phyloP scores from a whole-genome alignment of 2,113 vertebrate genomes.

The Myxocyprinus asiaticus region DNA sequence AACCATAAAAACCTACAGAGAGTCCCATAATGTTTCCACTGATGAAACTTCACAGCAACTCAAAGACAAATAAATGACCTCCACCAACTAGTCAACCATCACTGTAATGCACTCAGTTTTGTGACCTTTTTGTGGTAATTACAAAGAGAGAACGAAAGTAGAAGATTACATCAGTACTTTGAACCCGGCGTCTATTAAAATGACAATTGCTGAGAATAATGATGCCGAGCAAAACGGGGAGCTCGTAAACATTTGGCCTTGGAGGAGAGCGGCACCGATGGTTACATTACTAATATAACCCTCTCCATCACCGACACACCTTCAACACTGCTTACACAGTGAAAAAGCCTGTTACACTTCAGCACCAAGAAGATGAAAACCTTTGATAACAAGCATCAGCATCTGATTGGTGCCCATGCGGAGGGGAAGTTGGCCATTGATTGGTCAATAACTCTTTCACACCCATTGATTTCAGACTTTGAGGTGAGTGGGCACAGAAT shows the following conservation, averaged over 20 bases:
- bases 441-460: slow-evolving; percentile 27
- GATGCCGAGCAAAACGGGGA: slow-evolving; percentile 20
- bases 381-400: background rate
- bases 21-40: no score
- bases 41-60: background rate
- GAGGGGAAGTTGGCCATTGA: background rate
- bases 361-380: slow-evolving; percentile 1
- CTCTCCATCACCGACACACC: slow-evolving; percentile 7
- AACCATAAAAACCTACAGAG: no score
- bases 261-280: slow-evolving; percentile 31
- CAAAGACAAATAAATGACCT: slow-evolving; percentile 2
- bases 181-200: slow-evolving; percentile 35
- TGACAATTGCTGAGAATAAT: slow-evolving; percentile 37
- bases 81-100: background rate
- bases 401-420: background rate
- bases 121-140: slow-evolving; percentile 30
- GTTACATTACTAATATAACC: slow-evolving; percentile 33
- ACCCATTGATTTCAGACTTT: slow-evolving; percentile 8
- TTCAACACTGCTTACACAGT: slow-evolving; percentile 16
- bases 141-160: slow-evolving; percentile 6
- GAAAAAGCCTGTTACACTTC: slow-evolving; percentile 30
- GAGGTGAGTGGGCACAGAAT: slow-evolving; percentile 11
- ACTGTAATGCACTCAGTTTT: background rate
- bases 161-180: slow-evolving; percentile 31
- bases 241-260: slow-evolving; percentile 36